Evolutionary conservation across 2,797 vertebrate genomes (phyloP).

Genomic region (Eutrigla gurnardus): DNA sequence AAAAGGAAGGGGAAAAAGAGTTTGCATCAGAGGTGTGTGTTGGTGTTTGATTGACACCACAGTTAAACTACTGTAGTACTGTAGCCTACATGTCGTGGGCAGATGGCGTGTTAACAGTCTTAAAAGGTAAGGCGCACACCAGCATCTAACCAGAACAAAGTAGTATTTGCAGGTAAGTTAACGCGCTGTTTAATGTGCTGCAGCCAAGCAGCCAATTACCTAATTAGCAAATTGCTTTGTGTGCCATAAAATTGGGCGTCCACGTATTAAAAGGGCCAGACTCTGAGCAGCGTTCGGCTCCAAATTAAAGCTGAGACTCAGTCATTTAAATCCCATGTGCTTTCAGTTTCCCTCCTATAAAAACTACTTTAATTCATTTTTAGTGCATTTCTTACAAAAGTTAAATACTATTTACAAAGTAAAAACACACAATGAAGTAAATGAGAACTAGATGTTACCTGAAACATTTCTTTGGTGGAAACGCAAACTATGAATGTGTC

Average conservation of each 20-base stretch:
- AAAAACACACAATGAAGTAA: neutral
- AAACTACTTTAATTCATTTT: conserved; percentile 17
- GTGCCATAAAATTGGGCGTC: neutral
- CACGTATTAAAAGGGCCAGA: neutral
- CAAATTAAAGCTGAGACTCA: conserved; percentile 3
- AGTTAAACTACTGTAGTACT: too few species aligned
- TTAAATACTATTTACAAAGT: neutral
- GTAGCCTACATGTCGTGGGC: neutral
- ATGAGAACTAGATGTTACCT: neutral
- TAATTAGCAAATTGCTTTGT: neutral
- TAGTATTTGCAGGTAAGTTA: neutral
- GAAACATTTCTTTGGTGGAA: neutral
- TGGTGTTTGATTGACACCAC: neutral
- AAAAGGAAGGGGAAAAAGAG: neutral
- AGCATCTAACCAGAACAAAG: neutral
- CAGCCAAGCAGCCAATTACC: neutral
- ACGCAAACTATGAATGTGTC: neutral
- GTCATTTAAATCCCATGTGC: conserved; percentile 12
- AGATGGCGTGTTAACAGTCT: neutral
- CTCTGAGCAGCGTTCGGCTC: neutral
- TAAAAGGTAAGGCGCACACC: neutral
- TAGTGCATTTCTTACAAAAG: neutral
- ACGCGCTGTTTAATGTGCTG: neutral
- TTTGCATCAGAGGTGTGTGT: neutral
- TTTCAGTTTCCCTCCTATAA: neutral